A percentile compares a stretch with the other conserved stretches of the same genome.
phyloP scores from a whole-genome alignment of 2,888 invertebrate species.

The Cryptophagus acutangulus region DNA sequence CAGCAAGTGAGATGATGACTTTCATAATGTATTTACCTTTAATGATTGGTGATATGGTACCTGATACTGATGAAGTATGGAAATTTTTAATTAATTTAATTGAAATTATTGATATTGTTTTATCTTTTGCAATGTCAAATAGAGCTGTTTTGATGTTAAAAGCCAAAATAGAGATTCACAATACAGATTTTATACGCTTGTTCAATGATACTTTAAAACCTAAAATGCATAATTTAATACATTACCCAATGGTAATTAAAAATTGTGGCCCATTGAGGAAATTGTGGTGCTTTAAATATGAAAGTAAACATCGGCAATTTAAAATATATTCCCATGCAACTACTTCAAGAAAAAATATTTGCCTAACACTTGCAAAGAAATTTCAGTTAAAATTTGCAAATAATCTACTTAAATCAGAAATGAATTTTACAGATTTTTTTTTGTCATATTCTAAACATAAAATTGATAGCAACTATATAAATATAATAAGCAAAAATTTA shows the following conservation, averaged over 20 bases:
- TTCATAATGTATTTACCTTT: constrained; percentile 26
- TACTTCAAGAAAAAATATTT: constrained; percentile 17
- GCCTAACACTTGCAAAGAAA: constrained; percentile 14
- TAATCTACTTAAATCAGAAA: constrained; percentile 5
- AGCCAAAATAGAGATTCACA: constrained; percentile 17
- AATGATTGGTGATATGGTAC: constrained; percentile 30
- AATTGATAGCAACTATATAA: neutral
- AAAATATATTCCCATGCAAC: constrained; percentile 15
- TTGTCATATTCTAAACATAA: neutral
- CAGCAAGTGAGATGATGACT: too few species aligned
- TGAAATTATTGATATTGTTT: constrained; percentile 27
- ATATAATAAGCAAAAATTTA: constrained; percentile 3
- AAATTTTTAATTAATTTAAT: constrained; percentile 24
- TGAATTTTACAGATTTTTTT: neutral
- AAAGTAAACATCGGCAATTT: constrained; percentile 16
- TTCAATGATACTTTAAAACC: constrained; percentile 29
- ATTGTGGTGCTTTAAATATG: constrained; percentile 17
- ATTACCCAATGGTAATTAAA: constrained; percentile 22
- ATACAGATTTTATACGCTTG: constrained; percentile 16
- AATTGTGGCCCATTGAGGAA: constrained; percentile 14
- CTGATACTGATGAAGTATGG: constrained; percentile 27
- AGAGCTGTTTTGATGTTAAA: constrained; percentile 13
- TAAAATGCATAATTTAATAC: constrained; percentile 27
- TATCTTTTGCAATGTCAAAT: constrained; percentile 17
- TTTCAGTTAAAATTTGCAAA: constrained; percentile 15